Evolutionary conservation across 2,797 vertebrate species (phyloP).

Genomic region (Sparus aurata): DNA sequence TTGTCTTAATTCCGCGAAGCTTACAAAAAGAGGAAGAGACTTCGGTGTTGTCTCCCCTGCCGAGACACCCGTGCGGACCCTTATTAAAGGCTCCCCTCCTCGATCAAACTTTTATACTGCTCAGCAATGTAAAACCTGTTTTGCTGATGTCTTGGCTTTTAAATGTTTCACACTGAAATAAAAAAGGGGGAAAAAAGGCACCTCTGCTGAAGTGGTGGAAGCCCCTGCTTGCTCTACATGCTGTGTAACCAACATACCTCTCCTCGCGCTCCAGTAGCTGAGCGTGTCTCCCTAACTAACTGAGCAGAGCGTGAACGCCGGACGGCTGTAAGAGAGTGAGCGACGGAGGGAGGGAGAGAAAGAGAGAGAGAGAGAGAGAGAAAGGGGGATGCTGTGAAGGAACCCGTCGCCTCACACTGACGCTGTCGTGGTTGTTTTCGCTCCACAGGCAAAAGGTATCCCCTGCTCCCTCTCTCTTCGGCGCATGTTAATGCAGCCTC

Average conservation of each 20-base stretch:
- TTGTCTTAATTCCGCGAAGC: constrained; percentile 61
- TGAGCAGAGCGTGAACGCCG: constrained; percentile 63
- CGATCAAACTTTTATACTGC: constrained; percentile 65
- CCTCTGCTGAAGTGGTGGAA: constrained; percentile 48
- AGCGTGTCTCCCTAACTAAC: constrained; percentile 60
- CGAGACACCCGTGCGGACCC: constrained; percentile 32
- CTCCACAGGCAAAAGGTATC: constrained; percentile 84
- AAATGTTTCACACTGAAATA: constrained; percentile 45
- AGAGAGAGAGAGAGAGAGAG: constrained; percentile 11
- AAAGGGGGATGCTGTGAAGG: constrained; percentile 46
- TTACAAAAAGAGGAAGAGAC: constrained; percentile 18
- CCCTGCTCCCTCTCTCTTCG: constrained; percentile 84
- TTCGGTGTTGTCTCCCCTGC: constrained; percentile 41
- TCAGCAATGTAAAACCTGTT: constrained; percentile 41
- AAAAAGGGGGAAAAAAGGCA: constrained; percentile 20
- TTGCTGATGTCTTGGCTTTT: constrained; percentile 37
- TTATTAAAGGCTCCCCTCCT: constrained; percentile 44
- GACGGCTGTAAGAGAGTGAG: constrained; percentile 42
- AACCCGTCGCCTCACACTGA: constrained; percentile 72
- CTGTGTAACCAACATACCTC: constrained; percentile 58
- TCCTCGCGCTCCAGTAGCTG: constrained; percentile 55
- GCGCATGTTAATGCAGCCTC: constrained; percentile 89
- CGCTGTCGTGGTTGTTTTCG: constrained; percentile 69
- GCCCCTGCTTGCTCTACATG: constrained; percentile 50
- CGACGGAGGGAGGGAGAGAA: constrained; percentile 5